A percentile compares a stretch with the other conserved stretches of the same genome.
Evolutionary conservation across 2,888 invertebrate genomes (phyloP).

Genomic region (Drosophila imparisetae): DNA sequence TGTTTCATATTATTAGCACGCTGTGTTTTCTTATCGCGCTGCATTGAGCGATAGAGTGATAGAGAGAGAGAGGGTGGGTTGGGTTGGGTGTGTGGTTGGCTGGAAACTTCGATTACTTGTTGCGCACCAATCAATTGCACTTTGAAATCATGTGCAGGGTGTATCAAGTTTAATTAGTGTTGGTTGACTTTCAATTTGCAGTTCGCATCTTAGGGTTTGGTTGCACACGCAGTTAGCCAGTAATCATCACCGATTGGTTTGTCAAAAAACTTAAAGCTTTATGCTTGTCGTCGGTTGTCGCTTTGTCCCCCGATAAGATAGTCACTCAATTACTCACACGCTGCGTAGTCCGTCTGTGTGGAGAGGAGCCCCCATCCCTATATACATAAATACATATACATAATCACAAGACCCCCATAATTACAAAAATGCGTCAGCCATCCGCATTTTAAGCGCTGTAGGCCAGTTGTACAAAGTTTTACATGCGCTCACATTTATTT

Average conservation of each 20-base stretch:
- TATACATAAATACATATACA: constrained; percentile 10
- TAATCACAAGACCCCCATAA: constrained; percentile 49
- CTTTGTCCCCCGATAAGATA: constrained; percentile 65
- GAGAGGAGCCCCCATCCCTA: constrained; percentile 40
- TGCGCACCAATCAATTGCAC: constrained; percentile 37
- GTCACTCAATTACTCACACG: constrained; percentile 18
- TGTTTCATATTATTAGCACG: constrained; percentile 47
- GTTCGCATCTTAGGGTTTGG: constrained; percentile 15
- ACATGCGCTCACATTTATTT: constrained; percentile 54
- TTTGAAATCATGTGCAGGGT: constrained; percentile 4
- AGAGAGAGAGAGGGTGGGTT: neutral
- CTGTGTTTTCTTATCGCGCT: constrained; percentile 14
- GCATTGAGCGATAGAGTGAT: constrained; percentile 24
- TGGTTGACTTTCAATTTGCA: constrained; percentile 16
- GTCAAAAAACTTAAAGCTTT: constrained; percentile 55
- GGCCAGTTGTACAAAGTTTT: constrained; percentile 38
- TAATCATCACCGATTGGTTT: constrained; percentile 61
- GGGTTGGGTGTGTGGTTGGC: constrained; percentile 8
- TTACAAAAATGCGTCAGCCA: constrained; percentile 62
- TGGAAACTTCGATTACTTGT: constrained; percentile 38
- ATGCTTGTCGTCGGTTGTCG: constrained; percentile 49
- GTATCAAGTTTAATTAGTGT: constrained; percentile 20
- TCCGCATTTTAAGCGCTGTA: constrained; percentile 38
- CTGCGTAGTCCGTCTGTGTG: neutral
- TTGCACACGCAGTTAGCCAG: constrained; percentile 18